A percentile compares a stretch with the other conserved stretches of the same genome.
phyloP scores from a whole-genome alignment of 1,140 invertebrate species.

The Heterodera schachtii region DNA sequence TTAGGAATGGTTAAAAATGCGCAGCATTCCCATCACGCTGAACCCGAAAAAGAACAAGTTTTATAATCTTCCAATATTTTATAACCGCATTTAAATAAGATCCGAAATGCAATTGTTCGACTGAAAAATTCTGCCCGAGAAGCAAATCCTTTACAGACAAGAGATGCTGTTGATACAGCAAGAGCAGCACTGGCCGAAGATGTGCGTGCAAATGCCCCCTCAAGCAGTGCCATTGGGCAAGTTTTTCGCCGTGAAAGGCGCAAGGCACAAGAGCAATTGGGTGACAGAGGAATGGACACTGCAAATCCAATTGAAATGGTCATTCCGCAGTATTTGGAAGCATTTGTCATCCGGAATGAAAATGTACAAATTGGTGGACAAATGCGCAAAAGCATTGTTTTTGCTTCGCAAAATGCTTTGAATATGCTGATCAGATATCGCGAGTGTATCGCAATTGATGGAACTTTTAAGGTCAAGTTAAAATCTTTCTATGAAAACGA shows the following conservation, averaged over 20 bases:
- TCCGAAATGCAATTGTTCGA: not conserved
- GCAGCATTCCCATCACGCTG: not conserved
- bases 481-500: not conserved
- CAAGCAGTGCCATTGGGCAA: not conserved
- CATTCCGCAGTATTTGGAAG: conserved; percentile 10
- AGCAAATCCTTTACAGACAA: not conserved
- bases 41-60: not conserved
- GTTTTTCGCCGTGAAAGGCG: not conserved
- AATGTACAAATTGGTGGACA: not conserved
- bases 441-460: conserved; percentile 1
- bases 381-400: conserved; percentile 9
- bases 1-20: not conserved
- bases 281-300: conserved; percentile 12
- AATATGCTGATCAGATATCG: not conserved
- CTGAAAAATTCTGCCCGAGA: conserved; percentile 6
- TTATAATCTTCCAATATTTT: not conserved
- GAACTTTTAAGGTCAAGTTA: conserved; percentile 12
- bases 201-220: conserved; percentile 9
- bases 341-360: not conserved
- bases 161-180: conserved; percentile 10
- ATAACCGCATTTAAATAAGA: not conserved
- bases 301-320: conserved; percentile 14
- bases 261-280: not conserved
- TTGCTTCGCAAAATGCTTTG: conserved; percentile 12
- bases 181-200: not conserved